A percentile compares a stretch with the other conserved stretches of the same genome.
Conservation (phyloP, 1,140 invertebrate genomes). For the Matsumurasca onukii region DNA sequence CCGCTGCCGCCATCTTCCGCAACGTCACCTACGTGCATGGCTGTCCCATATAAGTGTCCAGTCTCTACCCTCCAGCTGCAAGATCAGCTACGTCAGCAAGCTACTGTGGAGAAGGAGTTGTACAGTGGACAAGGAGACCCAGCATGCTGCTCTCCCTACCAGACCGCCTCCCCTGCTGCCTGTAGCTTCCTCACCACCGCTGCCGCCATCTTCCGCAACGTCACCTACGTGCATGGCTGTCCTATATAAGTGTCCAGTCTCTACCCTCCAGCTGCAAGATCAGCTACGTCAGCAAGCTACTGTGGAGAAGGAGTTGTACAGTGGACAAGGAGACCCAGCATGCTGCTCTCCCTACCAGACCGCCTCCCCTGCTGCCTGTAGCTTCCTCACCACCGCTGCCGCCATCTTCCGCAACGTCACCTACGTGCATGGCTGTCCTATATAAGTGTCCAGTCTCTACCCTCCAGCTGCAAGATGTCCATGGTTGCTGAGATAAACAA, state of each 20-base stretch:
- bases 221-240: constrained; percentile 71
- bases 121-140: constrained; percentile 30
- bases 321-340: constrained; percentile 14
- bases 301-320: constrained; percentile 61
- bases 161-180: constrained; percentile 49
- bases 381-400: constrained; percentile 59
- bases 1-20: constrained; percentile 68
- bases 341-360: constrained; percentile 48
- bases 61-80: no score
- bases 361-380: constrained; percentile 52
- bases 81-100: constrained; percentile 83
- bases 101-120: constrained; percentile 64
- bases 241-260: constrained; percentile 63
- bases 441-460: no score
- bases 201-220: constrained; percentile 70
- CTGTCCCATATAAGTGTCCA: constrained; percentile 68
- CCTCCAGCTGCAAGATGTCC: no score
- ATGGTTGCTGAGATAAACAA: constrained; percentile 52
- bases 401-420: constrained; percentile 72
- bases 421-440: constrained; percentile 69
- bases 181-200: constrained; percentile 58
- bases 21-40: constrained; percentile 73
- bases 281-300: constrained; percentile 78
- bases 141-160: constrained; percentile 47
- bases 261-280: no score